phyloP scores from a whole-genome alignment of 2,888 invertebrate genomes.

The Acholoe squamosa region DNA sequence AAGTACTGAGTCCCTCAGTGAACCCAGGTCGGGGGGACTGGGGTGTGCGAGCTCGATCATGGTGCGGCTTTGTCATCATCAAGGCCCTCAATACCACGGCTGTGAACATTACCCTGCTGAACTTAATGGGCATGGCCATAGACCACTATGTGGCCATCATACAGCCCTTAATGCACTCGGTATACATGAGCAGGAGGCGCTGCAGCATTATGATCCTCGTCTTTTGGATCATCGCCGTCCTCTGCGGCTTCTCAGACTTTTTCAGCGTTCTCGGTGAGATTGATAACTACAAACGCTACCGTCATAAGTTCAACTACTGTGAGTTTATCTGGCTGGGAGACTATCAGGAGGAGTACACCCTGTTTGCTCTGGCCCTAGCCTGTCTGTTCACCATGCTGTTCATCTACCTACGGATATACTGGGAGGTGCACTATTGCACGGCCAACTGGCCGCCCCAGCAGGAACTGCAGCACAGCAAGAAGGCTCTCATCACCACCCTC shows the following conservation, averaged over 20 bases:
- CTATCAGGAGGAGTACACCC: constrained; percentile 76
- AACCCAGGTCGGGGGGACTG: constrained; percentile 63
- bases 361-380: constrained; percentile 73
- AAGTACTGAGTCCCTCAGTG: constrained; percentile 71
- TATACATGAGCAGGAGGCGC: constrained; percentile 64
- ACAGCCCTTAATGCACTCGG: constrained; percentile 68
- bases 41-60: constrained; percentile 69
- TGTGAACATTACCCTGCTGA: constrained; percentile 72
- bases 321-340: constrained; percentile 73
- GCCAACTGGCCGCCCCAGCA: constrained; percentile 11
- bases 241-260: constrained; percentile 71
- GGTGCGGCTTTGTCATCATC: constrained; percentile 74
- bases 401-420: constrained; percentile 75
- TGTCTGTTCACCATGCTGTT: constrained; percentile 74
- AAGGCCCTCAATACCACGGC: constrained; percentile 75
- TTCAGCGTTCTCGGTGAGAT: constrained; percentile 54
- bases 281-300: constrained; percentile 63
- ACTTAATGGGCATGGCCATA: constrained; percentile 71
- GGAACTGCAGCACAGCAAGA: constrained; percentile 63
- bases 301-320: constrained; percentile 73
- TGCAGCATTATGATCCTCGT: constrained; percentile 63
- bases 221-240: constrained; percentile 67
- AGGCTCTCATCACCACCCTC: constrained; percentile 69
- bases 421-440: constrained; percentile 70
- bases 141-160: constrained; percentile 71